Conservation (phyloP, 92 coral and sea anemone species). For the Bergia puertoricense region DNA sequence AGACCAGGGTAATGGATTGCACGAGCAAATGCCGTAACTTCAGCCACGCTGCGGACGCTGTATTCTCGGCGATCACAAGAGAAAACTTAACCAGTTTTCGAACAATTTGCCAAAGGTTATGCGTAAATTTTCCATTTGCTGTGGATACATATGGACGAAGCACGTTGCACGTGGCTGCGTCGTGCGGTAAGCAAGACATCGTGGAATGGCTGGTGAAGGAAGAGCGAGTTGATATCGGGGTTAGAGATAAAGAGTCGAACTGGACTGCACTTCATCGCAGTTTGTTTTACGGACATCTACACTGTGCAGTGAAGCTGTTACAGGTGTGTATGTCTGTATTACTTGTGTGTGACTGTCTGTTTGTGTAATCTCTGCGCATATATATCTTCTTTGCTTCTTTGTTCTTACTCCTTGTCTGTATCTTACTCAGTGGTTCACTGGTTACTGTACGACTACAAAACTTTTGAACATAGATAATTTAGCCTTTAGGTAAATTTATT, state of each 20-base stretch:
- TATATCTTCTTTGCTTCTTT: no score
- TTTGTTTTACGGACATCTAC: slow-evolving; percentile 76
- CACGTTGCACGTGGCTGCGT: slow-evolving; percentile 86
- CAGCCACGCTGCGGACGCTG: slow-evolving; percentile 65
- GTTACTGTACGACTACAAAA: no score
- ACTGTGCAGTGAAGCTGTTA: slow-evolving; percentile 69
- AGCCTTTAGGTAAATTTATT: no score
- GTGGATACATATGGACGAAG: slow-evolving; percentile 78
- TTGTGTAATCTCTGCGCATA: background rate
- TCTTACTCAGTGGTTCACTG: no score
- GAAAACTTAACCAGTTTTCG: slow-evolving; percentile 69
- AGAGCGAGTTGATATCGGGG: slow-evolving; percentile 53
- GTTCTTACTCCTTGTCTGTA: no score
- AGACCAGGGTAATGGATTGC: slow-evolving; percentile 72
- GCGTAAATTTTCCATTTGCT: slow-evolving; percentile 72
- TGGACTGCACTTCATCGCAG: slow-evolving; percentile 92
- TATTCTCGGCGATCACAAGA: slow-evolving; percentile 81
- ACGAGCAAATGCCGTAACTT: slow-evolving; percentile 77
- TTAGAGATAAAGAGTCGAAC: slow-evolving; percentile 77
- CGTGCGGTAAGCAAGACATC: slow-evolving; percentile 87
- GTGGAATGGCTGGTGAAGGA: slow-evolving; percentile 89
- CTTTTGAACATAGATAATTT: no score
- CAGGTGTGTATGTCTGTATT: slow-evolving; percentile 57
- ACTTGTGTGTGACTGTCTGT: background rate
- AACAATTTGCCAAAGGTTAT: slow-evolving; percentile 62